Base-by-base conservation (phyloP, 2,113 vertebrate genomes). In the Notothenia coriiceps region DNA sequence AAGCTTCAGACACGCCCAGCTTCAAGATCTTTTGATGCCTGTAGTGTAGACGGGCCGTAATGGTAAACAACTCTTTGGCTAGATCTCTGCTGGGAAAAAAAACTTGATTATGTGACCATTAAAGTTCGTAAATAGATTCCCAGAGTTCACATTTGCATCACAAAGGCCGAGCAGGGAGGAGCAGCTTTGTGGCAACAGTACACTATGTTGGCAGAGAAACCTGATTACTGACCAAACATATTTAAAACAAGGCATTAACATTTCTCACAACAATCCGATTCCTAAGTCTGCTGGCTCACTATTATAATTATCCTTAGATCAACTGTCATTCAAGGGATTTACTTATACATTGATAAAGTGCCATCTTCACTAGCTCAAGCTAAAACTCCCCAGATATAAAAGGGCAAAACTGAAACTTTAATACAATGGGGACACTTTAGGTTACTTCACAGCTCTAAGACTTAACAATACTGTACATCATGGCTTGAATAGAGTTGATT, bases 101-200 rank as follows among this genome's bases (percentile, higher is more conserved):
- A 29, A 40, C 35, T 40, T 40, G 0, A n/a, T 14, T 29, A 11
- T 15, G 18, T 35, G 8, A 49, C 44, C 46, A 2, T 6, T 51
- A 62, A 29, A 33, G 3, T 7, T 1, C 7, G 35, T 13, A 0
- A 14, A 5, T 50, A 5, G 43, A 50, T 57, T 64, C 18, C 11
- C 33, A 20, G 52, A 25, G 17, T 10, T 13, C 0, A 17, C 10
- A 62, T 67, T 60, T 0, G 46, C 74, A 79, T 73, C 3, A 79
- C 64, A 84, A 87, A 82, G 40, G 50, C 57, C 18, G 35, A 56
- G 15, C 17, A 2, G 60, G 80, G 77, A 70, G 73, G 57, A 69
- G 67, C 14, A 5, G n/a, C 33, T 11, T 6, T 66, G 69, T 62
- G 18, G 59, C 46, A 70, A 18, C 9, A 47, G 6, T 40, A 40